A percentile compares a stretch with the other conserved stretches of the same genome.
These are phyloP conservation scores for Arremon aurantiirostris DNA, from an alignment of 2,797 vertebrate genomes.

Conservation along the genomic window DNA sequence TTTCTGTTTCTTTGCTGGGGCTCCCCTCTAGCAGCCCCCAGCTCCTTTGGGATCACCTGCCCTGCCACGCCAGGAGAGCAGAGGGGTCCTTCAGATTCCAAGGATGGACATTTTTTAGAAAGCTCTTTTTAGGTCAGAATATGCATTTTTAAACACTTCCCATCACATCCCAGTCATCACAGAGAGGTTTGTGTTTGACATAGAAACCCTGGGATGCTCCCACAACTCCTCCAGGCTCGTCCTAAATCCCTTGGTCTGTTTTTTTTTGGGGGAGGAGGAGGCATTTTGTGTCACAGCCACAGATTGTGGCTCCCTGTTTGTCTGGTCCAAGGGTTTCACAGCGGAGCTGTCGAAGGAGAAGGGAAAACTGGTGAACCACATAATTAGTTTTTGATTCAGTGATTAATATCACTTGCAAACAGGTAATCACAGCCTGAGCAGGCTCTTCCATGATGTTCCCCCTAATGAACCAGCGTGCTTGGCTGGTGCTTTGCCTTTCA, in stretches of 20 bases:
- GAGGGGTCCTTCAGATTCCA: background rate
- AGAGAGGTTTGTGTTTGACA: background rate
- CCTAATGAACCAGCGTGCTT: background rate
- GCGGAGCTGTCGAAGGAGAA: background rate
- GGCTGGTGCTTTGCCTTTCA: background rate
- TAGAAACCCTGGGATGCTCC: background rate
- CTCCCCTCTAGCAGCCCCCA: background rate
- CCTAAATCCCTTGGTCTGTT: background rate
- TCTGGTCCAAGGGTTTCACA: background rate
- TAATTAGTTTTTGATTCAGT: slow-evolving; percentile 63
- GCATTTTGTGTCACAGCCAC: background rate
- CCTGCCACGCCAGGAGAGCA: background rate
- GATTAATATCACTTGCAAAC: slow-evolving; percentile 46
- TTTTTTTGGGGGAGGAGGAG: background rate
- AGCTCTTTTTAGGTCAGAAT: background rate
- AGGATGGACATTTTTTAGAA: background rate
- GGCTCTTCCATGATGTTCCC: background rate
- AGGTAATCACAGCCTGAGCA: slow-evolving; percentile 36
- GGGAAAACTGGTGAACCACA: slow-evolving; percentile 29
- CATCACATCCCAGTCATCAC: background rate
- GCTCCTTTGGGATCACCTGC: background rate
- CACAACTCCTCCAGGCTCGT: background rate
- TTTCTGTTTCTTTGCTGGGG: background rate
- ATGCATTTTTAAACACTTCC: background rate
- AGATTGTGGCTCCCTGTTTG: background rate